Base-by-base conservation (phyloP, 2,888 invertebrate species). In the Sarcophaga rosellei region DNA sequence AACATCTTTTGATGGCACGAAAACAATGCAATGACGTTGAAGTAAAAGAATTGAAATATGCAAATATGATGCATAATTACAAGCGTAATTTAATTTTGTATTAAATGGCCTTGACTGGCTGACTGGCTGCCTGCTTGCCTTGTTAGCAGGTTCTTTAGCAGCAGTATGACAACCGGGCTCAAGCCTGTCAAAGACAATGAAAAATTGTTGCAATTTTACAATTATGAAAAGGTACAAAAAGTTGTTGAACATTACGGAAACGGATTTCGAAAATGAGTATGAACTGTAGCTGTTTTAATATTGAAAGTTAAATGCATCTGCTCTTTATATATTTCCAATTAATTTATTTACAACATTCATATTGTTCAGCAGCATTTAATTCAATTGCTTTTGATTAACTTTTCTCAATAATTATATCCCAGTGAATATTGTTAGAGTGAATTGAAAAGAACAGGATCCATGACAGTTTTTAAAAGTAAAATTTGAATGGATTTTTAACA, bases 31-130 rank as follows among this genome's bases (percentile, higher is more conserved):
- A 21, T 66, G 57, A 21, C 45, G 8, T 63, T 69, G 44, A 45
- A 8, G 35, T 59, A 44, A 59, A 59, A 70, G 47, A 66, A 76
- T 47, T 47, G 11, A 47, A 84, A 72, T 81, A 84, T 81, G 74
- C 57, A 84, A 84, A 84, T 84, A 72, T 57, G 17, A 47, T 84
- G 61, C 68, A 78, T 75, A 76, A 73, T 77, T 74, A 69, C 63
- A 15, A 15, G 35, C 47, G 59, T 77, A 45, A 81, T 73, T 79
- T 53, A 59, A 44, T 59, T 68, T 53, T 63, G 12, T 11, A 66
- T 23, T n/a, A 68, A 83, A 73, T 77, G 23, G 2, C 62, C 20
- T 78, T 62, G 53, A 6, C 17, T 62, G 23, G 57, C 21, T 17
- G 61, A 20, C n/a, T 11, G 11, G 66, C 44, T 10, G 44, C 10